A percentile compares a stretch with the other conserved stretches of the same genome.
phyloP scores from a whole-genome alignment of 2,888 invertebrate species.

The Drosophila picticornis region DNA sequence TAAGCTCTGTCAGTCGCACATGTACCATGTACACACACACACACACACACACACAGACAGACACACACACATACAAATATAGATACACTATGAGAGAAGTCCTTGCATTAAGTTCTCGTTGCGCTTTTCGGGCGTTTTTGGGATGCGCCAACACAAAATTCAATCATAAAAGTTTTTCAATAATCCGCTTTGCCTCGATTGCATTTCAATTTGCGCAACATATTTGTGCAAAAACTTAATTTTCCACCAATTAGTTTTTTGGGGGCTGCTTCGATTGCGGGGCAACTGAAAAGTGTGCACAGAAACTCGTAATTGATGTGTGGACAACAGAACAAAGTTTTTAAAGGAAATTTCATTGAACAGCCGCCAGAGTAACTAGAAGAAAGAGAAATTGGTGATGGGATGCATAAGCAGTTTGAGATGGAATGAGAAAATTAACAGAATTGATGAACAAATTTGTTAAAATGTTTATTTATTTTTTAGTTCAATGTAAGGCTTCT shows the following conservation, averaged over 20 bases:
- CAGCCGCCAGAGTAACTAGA: neutral
- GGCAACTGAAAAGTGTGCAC: neutral
- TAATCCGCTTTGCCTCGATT: conserved; percentile 81
- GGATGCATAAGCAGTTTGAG: neutral
- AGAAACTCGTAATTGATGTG: conserved; percentile 68
- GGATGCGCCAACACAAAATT: conserved; percentile 67
- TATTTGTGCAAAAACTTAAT: conserved; percentile 83
- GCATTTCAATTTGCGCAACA: conserved; percentile 82
- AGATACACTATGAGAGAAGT: conserved; percentile 2
- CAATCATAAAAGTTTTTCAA: conserved; percentile 82
- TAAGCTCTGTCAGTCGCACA: conserved; percentile 75
- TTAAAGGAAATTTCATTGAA: conserved; percentile 32
- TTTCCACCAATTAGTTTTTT: conserved; percentile 83
- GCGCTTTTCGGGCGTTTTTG: conserved; percentile 54
- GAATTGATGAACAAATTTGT: neutral
- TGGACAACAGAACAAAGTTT: conserved; percentile 17
- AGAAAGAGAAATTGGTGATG: neutral
- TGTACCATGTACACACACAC: conserved; percentile 45
- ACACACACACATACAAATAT: neutral
- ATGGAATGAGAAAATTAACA: neutral
- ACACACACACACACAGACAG: conserved; percentile 8
- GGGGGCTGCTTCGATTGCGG: conserved; percentile 19
- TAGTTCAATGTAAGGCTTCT: neutral
- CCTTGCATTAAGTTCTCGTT: conserved; percentile 66
- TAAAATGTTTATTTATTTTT: no score